Evolutionary conservation across 2,797 vertebrate species (phyloP).

Genomic region (Takifugu ocellatus): DNA sequence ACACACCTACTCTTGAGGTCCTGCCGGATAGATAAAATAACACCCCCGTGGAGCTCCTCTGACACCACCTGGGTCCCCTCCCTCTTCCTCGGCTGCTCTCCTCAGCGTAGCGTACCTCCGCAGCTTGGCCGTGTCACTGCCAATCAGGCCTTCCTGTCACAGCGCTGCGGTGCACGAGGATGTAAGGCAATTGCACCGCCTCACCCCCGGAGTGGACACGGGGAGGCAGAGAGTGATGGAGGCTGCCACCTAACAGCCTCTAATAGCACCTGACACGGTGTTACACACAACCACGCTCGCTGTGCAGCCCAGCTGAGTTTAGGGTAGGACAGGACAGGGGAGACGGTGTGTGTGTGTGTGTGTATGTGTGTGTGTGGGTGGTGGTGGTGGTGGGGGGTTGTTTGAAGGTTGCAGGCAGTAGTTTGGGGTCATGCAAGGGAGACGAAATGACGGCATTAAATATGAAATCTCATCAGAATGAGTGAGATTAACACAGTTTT

Average conservation of each 20-base stretch:
- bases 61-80: slow-evolving; percentile 68
- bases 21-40: slow-evolving; percentile 69
- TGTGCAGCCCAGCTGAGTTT: slow-evolving; percentile 70
- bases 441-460: slow-evolving; percentile 30
- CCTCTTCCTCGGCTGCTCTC: slow-evolving; percentile 31
- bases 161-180: slow-evolving; percentile 49
- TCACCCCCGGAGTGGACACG: slow-evolving; percentile 75
- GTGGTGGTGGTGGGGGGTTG: slow-evolving; percentile 6
- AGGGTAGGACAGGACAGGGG: slow-evolving; percentile 56
- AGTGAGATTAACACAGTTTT: slow-evolving; percentile 26
- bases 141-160: slow-evolving; percentile 77
- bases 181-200: slow-evolving; percentile 74
- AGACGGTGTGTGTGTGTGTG: neutral
- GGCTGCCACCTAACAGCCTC: slow-evolving; percentile 75
- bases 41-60: slow-evolving; percentile 71
- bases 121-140: slow-evolving; percentile 73
- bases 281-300: slow-evolving; percentile 69
- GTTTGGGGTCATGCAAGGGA: slow-evolving; percentile 35
- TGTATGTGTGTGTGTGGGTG: too few species aligned
- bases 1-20: slow-evolving; percentile 58
- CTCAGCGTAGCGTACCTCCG: slow-evolving; percentile 56
- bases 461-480: slow-evolving; percentile 17
- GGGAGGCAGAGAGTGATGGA: slow-evolving; percentile 74
- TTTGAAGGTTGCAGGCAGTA: slow-evolving; percentile 16
- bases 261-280: slow-evolving; percentile 79